Conservation (phyloP, 2,113 vertebrate species). For the Columbina picui region DNA sequence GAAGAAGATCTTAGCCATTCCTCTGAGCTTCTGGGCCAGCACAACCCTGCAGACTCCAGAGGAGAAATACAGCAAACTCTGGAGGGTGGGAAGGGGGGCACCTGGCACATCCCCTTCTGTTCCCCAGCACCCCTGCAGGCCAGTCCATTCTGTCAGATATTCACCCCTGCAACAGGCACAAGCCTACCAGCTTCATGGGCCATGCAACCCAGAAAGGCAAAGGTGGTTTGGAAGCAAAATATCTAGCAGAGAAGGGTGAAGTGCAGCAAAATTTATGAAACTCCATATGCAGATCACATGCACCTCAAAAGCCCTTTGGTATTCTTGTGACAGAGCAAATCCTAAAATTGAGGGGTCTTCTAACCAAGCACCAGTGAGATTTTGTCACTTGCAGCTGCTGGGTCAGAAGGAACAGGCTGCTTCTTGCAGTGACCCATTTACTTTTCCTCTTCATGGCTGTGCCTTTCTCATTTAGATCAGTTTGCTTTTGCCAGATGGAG, state of each 20-base stretch:
- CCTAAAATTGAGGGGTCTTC: not conserved
- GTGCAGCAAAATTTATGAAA: not conserved
- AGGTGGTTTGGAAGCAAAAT: constrained; percentile 22
- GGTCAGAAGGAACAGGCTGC: constrained; percentile 20
- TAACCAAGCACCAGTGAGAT: not conserved
- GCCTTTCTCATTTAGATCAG: constrained; percentile 42
- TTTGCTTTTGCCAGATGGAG: constrained; percentile 48
- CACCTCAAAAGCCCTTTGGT: not conserved
- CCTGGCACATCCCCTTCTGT: rapidly evolving
- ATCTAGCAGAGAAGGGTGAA: not conserved
- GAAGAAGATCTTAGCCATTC: not conserved
- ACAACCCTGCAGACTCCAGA: not conserved
- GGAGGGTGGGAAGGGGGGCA: rapidly evolving
- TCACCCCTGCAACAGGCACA: rapidly evolving
- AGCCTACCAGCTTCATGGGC: not conserved
- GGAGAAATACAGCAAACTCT: not conserved
- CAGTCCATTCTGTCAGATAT: not conserved
- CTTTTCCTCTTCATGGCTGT: not conserved
- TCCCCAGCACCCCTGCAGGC: not conserved
- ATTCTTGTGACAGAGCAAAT: not conserved
- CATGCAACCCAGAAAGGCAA: not conserved
- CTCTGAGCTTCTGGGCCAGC: not conserved
- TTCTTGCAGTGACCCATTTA: not conserved
- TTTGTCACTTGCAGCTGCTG: not conserved
- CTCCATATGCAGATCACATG: not conserved